Evolutionary conservation across 2,113 vertebrate species (phyloP), one percentile per base, ranked within the genome.

Genomic region (Heterocephalus glaber): DNA sequence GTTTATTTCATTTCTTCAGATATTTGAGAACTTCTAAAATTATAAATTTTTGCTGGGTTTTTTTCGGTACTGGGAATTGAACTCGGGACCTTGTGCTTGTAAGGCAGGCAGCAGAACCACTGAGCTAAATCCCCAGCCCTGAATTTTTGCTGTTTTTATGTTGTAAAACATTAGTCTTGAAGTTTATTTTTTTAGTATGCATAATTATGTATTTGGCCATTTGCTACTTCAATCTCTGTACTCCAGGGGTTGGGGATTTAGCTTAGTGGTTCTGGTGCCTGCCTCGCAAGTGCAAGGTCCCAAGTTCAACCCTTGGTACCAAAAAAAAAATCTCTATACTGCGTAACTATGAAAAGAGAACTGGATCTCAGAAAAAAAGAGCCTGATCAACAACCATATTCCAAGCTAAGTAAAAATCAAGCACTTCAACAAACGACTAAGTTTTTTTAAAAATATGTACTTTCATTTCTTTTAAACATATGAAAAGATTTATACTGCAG

Each of bases 401-500:
- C 30, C 65, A 86, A 52, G 49, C 87, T 79, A 52, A 87, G 44
- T 79, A 58, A 83, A n/a, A 72, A 76, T 88, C 44, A 26, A 38
- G 35, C 35, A 83, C 88, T 89, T 85, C 6, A 82, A 35, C 33
- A 56, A 82, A 89, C 60, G 89, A n/a, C 68, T 86, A 41, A 47
- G 47, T 92, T 65, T 90, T 83, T 86, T 92, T 58, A 84, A 54
- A 89, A 88, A 41, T 89, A 91, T 4, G 16, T 93, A 52, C 24
- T 80, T 90, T 65, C 13, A 68, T 79, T 90, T 81, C 58, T 93
- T 93, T 93, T 89, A 38, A 95, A 93, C 19, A 96, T 86, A 41
- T 74, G 52, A 81, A 86, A 95, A 81, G 8, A 83, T 16, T 60
- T 72, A 87, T 86, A 60, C 60, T 92, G 82, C 10, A 35, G 14